phyloP scores from a whole-genome alignment of 1,140 invertebrate species.

The Leptinotarsa defecta region DNA sequence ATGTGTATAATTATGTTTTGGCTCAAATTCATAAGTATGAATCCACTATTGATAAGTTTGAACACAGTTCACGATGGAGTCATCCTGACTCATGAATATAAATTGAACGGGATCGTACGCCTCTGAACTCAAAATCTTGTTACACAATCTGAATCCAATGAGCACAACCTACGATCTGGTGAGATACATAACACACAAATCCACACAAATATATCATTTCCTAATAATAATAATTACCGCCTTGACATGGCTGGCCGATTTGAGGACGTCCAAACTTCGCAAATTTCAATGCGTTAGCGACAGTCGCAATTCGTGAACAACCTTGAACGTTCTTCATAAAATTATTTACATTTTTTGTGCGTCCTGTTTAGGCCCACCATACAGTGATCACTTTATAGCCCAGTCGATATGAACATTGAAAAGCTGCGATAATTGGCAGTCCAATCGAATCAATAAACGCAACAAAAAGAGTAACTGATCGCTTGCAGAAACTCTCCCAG shows the following conservation, averaged over 20 bases:
- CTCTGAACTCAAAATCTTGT: neutral
- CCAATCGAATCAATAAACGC: no score
- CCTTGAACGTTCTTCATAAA: constrained; percentile 27
- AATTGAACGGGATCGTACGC: neutral
- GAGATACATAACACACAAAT: neutral
- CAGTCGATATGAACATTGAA: neutral
- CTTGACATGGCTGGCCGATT: neutral
- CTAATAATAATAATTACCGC: constrained; percentile 7
- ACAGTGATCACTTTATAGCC: constrained; percentile 7
- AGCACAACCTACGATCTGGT: neutral
- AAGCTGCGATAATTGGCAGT: no score
- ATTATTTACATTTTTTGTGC: constrained; percentile 47
- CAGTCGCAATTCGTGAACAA: constrained; percentile 16
- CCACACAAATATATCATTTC: neutral
- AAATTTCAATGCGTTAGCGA: constrained; percentile 25
- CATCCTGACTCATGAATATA: no score
- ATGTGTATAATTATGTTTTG: no score
- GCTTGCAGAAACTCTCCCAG: no score
- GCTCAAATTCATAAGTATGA: no score
- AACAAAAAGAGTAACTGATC: no score
- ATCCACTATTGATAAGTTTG: no score
- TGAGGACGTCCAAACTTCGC: neutral
- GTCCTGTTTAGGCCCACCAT: constrained; percentile 37
- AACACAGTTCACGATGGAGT: no score
- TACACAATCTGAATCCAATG: neutral